Base-by-base conservation (phyloP, 2,888 invertebrate genomes). In the Philereme transversata region DNA sequence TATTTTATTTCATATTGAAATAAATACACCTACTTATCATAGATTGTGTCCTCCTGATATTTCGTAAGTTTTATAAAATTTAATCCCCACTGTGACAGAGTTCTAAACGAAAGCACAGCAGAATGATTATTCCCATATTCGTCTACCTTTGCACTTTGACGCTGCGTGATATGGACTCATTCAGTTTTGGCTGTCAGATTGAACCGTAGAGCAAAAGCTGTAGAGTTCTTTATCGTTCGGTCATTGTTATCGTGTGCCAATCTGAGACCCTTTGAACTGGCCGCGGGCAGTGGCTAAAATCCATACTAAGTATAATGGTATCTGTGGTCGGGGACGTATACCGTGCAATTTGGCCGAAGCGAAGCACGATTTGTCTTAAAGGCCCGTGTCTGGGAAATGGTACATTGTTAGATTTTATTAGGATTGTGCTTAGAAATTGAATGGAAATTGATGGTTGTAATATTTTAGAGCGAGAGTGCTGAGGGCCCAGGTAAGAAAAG, bases 51-150 rank as follows among this genome's bases (percentile, higher is more conserved):
- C 22, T 22, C 22, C 22, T 3, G 22, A 22, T 22, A 22, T 22
- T 22, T 22, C 3, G 22, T 22, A 22, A 22, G 22, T 22, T 22
- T 22, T 22, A 22, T 22, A 22, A 22, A 22, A 22, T 22, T 1
- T 22, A 2, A 22, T 22, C 22, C 1, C 38, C 56, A 63, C 43
- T 56, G 41, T 63, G 56, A 50, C 49, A 38, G 44, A 49, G 36
- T 43, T 48, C 65, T 60, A 57, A 64, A 68, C 57, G 61, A 65
- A 68, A 67, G 84, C 83, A 82, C 41, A 47, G 34, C 51, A 11
- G 33, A 51, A 82, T 79, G 81, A 76, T 84, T 88, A 87, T 86
- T 84, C 81, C 89, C 86, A 82, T 87, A 85, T 87, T 82, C 75
- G 78, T 73, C 73, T 81, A 86, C 85, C 86, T 87, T 86, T 84